Base-by-base conservation (phyloP, 92 coral and sea anemone genomes). In the Blastomussa wellsi region DNA sequence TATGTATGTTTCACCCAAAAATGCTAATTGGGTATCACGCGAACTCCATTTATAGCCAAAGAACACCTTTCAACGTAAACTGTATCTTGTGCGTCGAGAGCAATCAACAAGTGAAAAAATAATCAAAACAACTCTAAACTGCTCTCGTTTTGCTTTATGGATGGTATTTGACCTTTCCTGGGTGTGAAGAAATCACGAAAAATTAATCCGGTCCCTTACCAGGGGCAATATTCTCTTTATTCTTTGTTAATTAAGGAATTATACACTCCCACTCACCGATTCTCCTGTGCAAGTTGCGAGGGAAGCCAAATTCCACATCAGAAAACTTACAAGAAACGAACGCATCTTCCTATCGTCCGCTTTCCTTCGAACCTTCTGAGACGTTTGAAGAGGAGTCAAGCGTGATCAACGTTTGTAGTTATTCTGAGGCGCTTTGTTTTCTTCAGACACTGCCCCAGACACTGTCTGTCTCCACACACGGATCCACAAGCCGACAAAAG, bases 301-400 rank as follows among this genome's bases (percentile, higher is more conserved):
- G 55, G 24, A 60, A 59, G 73, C 72, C 74, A 83, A 74, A 83
- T 32, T 83, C 74, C 79, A 83, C 74, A 75, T 19, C 74, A 83
- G 47, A 74, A 47, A 57, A 83, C 62, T 51, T 35, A 65, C 66
- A 13, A 38, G 33, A 74, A 74, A 36, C 33, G 39, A 0, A 8
- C 29, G 72, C 86, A 82, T 69, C 42, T 29, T 73, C 3, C 13
- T 44, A 32, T 36, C 24, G 24, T 52, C 67, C 36, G 42, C 32
- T 17, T 14, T 51, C 8, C 52, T 3, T 37, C 53, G 49, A 31
- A 29, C 67, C 33, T 22, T 10, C n/a, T 11, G 41, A 47, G 53
- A 41, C 7, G 73, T 42, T 66, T 49, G 52, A 37, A n/a, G 5
- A 47, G 67, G 44, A 53, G 31, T 64, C 74, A 42, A 79, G 22